Percentiles rank a stretch among this genome's conserved stretches.
These are phyloP conservation scores for Pollimyrus isidori DNA, from an alignment of 2,113 vertebrate genomes.

Conservation along the genomic window DNA sequence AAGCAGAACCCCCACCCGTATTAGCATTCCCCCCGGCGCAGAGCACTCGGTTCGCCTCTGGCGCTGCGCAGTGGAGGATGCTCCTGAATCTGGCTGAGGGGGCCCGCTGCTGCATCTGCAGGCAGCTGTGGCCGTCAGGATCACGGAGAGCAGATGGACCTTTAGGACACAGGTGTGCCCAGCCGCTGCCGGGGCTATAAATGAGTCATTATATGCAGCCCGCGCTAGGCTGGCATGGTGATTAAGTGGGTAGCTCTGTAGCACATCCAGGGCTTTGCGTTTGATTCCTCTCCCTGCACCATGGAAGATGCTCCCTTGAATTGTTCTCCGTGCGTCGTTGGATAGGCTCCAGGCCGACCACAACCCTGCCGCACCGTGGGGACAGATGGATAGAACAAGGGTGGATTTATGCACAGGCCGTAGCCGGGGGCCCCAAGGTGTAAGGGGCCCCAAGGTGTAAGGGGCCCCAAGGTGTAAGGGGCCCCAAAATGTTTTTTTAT, in stretches of 20 bases:
- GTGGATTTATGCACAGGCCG: background rate
- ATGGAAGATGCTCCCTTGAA: background rate
- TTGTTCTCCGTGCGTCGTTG: background rate
- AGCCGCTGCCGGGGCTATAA: background rate
- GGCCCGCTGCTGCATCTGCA: background rate
- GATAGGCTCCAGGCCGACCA: background rate
- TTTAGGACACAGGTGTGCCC: background rate
- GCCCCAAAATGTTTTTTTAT: background rate
- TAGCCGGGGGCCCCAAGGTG: background rate
- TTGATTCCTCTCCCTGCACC: background rate
- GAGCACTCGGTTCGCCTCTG: slow-evolving; percentile 64
- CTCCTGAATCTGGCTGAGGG: slow-evolving; percentile 47
- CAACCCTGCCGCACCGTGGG: background rate
- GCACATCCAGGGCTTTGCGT: background rate
- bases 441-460: background rate
- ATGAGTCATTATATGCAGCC: background rate
- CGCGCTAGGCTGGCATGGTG: background rate
- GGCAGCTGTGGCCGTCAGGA: background rate
- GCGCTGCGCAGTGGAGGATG: slow-evolving; percentile 61
- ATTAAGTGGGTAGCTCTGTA: background rate
- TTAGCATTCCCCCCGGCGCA: slow-evolving; percentile 61
- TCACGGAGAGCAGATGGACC: background rate
- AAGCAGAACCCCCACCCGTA: slow-evolving; percentile 58
- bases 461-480: background rate
- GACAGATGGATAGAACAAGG: background rate